Evolutionary conservation across 2,888 invertebrate genomes (phyloP).

Genomic region (Chirona hameri): DNA sequence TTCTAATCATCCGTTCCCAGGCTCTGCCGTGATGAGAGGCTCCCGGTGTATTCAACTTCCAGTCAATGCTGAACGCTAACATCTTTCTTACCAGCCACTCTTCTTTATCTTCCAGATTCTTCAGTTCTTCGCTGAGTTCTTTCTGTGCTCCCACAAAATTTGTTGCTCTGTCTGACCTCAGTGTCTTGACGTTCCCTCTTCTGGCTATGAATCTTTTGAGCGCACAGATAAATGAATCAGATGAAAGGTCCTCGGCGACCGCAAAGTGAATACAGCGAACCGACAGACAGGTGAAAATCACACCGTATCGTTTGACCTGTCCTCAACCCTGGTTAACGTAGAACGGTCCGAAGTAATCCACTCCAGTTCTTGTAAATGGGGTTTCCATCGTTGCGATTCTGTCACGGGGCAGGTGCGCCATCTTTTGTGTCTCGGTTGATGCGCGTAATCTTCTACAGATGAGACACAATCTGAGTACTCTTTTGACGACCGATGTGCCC

Average conservation of each 20-base stretch:
- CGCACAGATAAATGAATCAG: not conserved
- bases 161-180: not conserved
- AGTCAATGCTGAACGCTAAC: too few relatives aligned
- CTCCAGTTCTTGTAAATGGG: not conserved
- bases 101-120: too few relatives aligned
- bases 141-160: not conserved
- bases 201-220: not conserved
- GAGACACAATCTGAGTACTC: not conserved
- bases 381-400: not conserved
- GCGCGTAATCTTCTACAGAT: not conserved
- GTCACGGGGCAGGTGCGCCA: not conserved
- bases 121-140: too few relatives aligned
- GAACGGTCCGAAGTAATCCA: not conserved
- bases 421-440: not conserved
- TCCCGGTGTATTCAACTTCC: too few relatives aligned
- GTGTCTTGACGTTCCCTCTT: not conserved
- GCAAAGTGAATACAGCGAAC: not conserved
- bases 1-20: too few relatives aligned
- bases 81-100: too few relatives aligned
- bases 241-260: not conserved
- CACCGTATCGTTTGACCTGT: not conserved
- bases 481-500: not conserved
- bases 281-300: not conserved
- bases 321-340: not conserved
- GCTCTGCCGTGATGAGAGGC: too few relatives aligned